Evolutionary conservation across 2,797 vertebrate species (phyloP), one percentile per base, ranked within the genome.

Genomic region (Phrynocephalus guinanensis): DNA sequence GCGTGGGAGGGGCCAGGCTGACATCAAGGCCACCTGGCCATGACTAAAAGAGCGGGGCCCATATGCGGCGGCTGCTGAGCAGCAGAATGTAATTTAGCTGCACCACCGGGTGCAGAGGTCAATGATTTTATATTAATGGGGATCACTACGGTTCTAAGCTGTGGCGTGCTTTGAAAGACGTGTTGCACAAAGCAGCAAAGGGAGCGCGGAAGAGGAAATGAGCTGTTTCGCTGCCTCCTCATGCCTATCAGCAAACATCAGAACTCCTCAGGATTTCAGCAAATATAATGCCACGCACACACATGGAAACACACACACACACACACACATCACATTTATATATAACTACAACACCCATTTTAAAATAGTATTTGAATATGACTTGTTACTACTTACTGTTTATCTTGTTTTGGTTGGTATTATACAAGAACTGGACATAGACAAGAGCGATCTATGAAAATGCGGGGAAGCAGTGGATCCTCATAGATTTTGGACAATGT

Each of bases 41-140:
- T 88, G 95, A 95, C 96, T 95, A 93, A 96, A 96, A 95, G 95
- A 95, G 77, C 94, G 92, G 96, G 96, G 94, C 96, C 96, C 96
- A 96, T 96, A 94, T 95, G 95, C 0, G 95, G 95, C 96, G 96
- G 96, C 94, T 93, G 95, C 96, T 96, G 96, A 97, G 96, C 96
- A 96, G 95, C 97, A 96, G 95, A 97, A 96, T 97, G 96, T 97
- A 97, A 97, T 97, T 97, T 97, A 97, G 96, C 96, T 87, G 90
- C 95, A 96, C 95, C 96, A 96, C 96, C 94, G 24, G 95, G 96
- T 96, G 96, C 97, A 97, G 96, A 96, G 97, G 97, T 97, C 96
- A 97, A 97, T 97, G 96, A 97, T 97, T 97, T 97, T 97, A 97
- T 97, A 97, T 97, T 97, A 97, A 97, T 97, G 96, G 97, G 96